Evolutionary conservation across 2,797 vertebrate species (phyloP), one percentile per base, ranked within the genome.

Genomic region (Sparidentex hasta): DNA sequence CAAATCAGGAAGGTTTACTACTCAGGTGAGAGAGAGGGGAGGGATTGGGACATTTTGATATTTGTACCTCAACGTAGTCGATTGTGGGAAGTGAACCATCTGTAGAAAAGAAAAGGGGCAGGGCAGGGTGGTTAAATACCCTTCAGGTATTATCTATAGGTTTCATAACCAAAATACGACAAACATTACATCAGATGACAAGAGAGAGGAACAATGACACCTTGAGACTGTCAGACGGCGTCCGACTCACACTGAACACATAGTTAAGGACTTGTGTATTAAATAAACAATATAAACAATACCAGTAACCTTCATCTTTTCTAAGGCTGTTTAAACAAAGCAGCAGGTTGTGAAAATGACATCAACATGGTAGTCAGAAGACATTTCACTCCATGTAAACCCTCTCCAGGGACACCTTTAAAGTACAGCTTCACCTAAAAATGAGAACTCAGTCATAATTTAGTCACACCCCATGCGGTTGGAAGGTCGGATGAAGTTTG

Each of bases 101-200:
- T 96, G 96, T 93, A 95, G 93, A 90, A 90, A 95, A 95, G 93
- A 94, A 95, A 95, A 95, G 92, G 92, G 94, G 94, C 90, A 94
- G 93, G 92, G 93, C 87, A 95, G 81, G 76, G 88, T 91, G 87
- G 93, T 95, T 95, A 96, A 94, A 94, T 91, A 89, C 90, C 93
- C 91, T 92, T 90, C 86, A 85, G 81, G 75, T 82, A 43, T 85
- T 78, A 63, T 68, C 74, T 82, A 75, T 68, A 86, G 76, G 56
- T 81, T 88, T 71, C 75, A 87, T 57, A 86, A 70, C 76, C 67
- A 83, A 70, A 86, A 77, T 43, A 87, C 1, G 20, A 63, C 29
- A 81, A 48, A 86, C 76, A 80, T 56, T 16, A 41, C 11, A 79
- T 51, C 44, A 83, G 9, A 68, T 27, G 61, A 87, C 51, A 68